Evolutionary conservation across 1,140 invertebrate genomes (phyloP).

Genomic region (Physella acuta): DNA sequence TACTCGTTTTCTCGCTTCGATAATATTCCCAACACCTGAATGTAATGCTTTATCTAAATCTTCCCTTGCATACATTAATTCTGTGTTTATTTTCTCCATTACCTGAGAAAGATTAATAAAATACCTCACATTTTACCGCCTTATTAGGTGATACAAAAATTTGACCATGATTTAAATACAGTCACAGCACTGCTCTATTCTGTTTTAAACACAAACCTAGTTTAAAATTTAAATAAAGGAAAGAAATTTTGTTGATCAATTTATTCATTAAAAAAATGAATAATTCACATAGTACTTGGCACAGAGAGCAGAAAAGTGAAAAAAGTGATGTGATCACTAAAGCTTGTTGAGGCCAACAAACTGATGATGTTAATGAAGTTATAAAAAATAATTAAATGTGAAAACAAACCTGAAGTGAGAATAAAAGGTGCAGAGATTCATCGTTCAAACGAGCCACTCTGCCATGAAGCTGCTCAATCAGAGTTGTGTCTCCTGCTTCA

Average conservation of each 20-base stretch:
- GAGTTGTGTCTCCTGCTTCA: conserved; percentile 34
- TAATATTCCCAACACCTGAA: conserved; percentile 43
- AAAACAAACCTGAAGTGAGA: conserved; percentile 44
- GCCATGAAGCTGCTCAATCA: conserved; percentile 33
- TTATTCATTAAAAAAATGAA: too few relatives aligned
- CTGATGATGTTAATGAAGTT: too few relatives aligned
- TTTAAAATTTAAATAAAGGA: not conserved
- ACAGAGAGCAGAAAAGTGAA: too few relatives aligned
- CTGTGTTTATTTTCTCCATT: conserved; percentile 50
- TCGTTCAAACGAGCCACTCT: conserved; percentile 42
- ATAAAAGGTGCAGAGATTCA: conserved; percentile 42
- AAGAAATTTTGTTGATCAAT: too few relatives aligned
- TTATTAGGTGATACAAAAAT: too few relatives aligned
- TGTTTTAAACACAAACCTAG: not conserved
- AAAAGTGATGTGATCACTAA: too few relatives aligned
- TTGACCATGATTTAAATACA: too few relatives aligned
- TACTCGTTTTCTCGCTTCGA: conserved; percentile 49
- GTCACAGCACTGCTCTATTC: too few relatives aligned
- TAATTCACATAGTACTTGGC: too few relatives aligned
- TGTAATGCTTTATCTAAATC: conserved; percentile 47
- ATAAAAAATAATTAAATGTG: too few relatives aligned
- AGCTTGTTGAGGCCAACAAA: too few relatives aligned
- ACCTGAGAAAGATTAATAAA: conserved; percentile 36
- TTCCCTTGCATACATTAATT: conserved; percentile 48
- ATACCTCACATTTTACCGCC: too few relatives aligned